Evolutionary conservation across 2,888 invertebrate species (phyloP).

Genomic region (Antitype chi): DNA sequence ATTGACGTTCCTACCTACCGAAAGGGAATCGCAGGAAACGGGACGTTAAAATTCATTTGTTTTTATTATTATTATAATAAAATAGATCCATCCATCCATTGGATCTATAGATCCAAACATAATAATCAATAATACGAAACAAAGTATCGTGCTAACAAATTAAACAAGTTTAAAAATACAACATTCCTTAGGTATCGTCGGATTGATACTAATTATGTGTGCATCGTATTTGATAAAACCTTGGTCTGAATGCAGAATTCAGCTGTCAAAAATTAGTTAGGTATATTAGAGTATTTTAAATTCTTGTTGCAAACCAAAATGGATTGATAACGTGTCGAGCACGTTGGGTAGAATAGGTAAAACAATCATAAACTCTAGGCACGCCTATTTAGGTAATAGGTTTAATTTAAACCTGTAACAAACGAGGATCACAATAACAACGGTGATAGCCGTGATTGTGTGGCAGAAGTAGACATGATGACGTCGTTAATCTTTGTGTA

Average conservation of each 20-base stretch:
- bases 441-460: constrained; percentile 75
- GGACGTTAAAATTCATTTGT: background rate
- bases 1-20: background rate
- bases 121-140: background rate
- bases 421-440: constrained; percentile 57
- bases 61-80: too few species aligned
- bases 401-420: constrained; percentile 57
- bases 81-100: too few species aligned
- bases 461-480: constrained; percentile 81
- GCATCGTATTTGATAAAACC: background rate
- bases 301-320: background rate
- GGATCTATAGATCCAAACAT: too few species aligned
- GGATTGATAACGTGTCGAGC: background rate
- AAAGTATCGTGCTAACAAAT: background rate
- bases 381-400: constrained; percentile 40
- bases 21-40: background rate
- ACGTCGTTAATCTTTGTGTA: constrained; percentile 87
- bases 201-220: background rate
- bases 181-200: too few species aligned
- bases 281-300: background rate
- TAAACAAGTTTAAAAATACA: background rate
- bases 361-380: constrained; percentile 15
- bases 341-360: background rate
- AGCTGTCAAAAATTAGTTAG: background rate
- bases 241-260: background rate